These are phyloP conservation scores for Aradophagus sp. DNA, from an alignment of 1,140 invertebrate genomes.

Conservation along the genomic window DNA sequence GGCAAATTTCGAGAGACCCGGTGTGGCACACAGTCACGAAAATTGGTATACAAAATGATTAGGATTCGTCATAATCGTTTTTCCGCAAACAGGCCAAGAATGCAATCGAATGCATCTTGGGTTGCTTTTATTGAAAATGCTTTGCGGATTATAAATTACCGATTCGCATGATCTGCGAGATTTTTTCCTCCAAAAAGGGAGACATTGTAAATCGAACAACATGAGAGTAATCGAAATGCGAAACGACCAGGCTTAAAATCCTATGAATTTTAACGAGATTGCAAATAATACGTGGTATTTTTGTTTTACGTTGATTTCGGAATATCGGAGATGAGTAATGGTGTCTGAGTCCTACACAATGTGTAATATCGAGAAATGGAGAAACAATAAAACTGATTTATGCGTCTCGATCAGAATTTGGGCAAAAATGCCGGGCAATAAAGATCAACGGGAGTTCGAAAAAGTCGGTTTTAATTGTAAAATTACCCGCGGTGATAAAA, in stretches of 20 bases:
- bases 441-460: constrained; percentile 22
- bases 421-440: constrained; percentile 29
- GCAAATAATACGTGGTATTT: constrained; percentile 44
- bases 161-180: constrained; percentile 16
- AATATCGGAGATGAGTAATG: constrained; percentile 51
- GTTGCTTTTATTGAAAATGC: no score
- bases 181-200: constrained; percentile 9
- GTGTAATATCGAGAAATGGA: constrained; percentile 40
- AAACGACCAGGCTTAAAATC: constrained; percentile 28
- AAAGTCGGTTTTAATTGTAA: constrained; percentile 47
- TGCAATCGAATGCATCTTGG: no score
- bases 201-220: constrained; percentile 35
- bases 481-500: constrained; percentile 56
- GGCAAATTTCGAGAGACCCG: constrained; percentile 7
- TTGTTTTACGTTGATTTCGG: constrained; percentile 44
- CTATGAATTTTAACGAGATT: constrained; percentile 55
- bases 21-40: neutral
- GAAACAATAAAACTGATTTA: constrained; percentile 58
- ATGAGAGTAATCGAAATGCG: constrained; percentile 33
- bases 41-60: constrained; percentile 8
- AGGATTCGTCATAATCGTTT: constrained; percentile 4
- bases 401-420: constrained; percentile 50
- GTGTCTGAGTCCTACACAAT: constrained; percentile 43
- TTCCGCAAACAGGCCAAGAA: no score
- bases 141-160: no score